Evolutionary conservation across 2,797 vertebrate species (phyloP).

Genomic region (Danio albolineatus): DNA sequence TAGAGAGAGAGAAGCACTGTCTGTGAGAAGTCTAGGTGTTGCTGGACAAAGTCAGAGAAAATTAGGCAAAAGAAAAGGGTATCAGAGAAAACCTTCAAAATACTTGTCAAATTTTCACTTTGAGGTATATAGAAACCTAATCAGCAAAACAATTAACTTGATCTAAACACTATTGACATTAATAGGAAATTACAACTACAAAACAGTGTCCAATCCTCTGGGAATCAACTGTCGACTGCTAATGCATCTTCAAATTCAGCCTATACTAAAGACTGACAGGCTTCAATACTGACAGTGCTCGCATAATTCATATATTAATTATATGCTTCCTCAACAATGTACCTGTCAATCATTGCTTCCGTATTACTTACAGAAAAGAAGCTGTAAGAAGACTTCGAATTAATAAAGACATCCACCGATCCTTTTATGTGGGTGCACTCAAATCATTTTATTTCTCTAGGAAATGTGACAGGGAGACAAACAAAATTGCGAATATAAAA

Average conservation of each 20-base stretch:
- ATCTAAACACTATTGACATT: background rate
- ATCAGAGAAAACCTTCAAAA: background rate
- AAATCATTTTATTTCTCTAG: constrained; percentile 7
- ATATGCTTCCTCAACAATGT: background rate
- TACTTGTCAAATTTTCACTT: background rate
- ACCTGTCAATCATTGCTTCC: constrained; percentile 6
- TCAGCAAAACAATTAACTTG: background rate
- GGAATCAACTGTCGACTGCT: background rate
- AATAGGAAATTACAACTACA: background rate
- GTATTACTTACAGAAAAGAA: background rate
- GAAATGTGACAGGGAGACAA: constrained; percentile 34
- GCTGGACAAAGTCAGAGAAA: background rate
- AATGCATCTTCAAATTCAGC: background rate
- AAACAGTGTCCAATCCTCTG: background rate
- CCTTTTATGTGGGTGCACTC: background rate
- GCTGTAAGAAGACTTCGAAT: background rate
- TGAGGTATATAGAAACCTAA: background rate
- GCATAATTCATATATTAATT: constrained; percentile 4
- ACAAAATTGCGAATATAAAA: constrained; percentile 20
- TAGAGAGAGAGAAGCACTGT: background rate
- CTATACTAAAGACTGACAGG: background rate
- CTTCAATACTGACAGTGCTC: constrained; percentile 4
- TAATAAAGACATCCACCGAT: background rate
- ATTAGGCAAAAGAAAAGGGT: background rate
- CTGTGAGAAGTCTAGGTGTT: background rate